Evolutionary conservation across 2,797 vertebrate species (phyloP).

Genomic region (Brachyalestes nurse): DNA sequence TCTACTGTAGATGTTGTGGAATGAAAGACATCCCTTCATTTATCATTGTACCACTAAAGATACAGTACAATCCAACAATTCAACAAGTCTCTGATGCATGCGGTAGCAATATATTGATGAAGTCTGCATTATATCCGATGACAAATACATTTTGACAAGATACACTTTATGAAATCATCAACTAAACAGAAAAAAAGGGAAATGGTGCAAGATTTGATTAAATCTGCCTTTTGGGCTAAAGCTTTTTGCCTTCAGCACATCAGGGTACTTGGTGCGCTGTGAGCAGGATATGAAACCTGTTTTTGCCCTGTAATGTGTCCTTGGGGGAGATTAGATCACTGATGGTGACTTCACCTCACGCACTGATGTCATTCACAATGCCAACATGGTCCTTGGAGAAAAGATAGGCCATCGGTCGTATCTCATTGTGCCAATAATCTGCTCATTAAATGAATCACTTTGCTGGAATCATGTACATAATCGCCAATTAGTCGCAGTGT

Average conservation of each 20-base stretch:
- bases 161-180: constrained; percentile 20
- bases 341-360: constrained; percentile 70
- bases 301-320: constrained; percentile 70
- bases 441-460: constrained; percentile 79
- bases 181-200: constrained; percentile 35
- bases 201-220: constrained; percentile 71
- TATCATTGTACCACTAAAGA: neutral
- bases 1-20: neutral
- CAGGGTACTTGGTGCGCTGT: constrained; percentile 42
- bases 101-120: neutral
- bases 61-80: neutral
- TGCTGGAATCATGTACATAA: constrained; percentile 74
- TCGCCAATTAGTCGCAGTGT: constrained; percentile 75
- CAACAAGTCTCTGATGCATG: neutral
- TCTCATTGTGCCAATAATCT: constrained; percentile 81
- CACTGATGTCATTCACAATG: constrained; percentile 70
- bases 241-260: constrained; percentile 34
- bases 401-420: constrained; percentile 64
- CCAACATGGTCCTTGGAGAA: constrained; percentile 59
- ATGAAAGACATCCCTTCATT: neutral
- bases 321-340: constrained; percentile 76
- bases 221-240: constrained; percentile 62
- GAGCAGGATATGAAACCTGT: constrained; percentile 72
- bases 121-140: neutral
- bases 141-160: neutral